Conservation (phyloP, 2,888 invertebrate genomes). For the Lycia hirtaria region DNA sequence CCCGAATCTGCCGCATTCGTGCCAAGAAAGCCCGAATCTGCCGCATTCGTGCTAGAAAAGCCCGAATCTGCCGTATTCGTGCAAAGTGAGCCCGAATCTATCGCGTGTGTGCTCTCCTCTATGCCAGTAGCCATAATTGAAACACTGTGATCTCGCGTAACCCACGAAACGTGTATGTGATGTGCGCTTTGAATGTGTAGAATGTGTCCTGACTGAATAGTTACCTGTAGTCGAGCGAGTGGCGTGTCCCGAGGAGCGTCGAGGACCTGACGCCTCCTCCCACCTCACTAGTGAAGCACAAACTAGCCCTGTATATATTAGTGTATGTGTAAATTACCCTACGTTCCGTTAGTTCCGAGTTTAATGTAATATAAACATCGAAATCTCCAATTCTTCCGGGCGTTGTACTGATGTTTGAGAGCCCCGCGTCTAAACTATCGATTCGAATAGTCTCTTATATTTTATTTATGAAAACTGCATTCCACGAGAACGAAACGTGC, state of each 20-base stretch:
- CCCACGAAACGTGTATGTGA: constrained; percentile 73
- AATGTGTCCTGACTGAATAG: constrained; percentile 74
- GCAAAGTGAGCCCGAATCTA: not conserved
- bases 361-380: constrained; percentile 80
- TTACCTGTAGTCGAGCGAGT: constrained; percentile 66
- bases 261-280: constrained; percentile 47
- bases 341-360: constrained; percentile 65
- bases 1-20: not conserved
- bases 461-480: constrained; percentile 80
- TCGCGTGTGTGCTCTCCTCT: constrained; percentile 46
- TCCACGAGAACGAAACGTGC: constrained; percentile 77
- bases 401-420: constrained; percentile 78
- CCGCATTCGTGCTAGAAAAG: not conserved
- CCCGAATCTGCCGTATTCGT: not conserved
- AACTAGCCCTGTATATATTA: constrained; percentile 83
- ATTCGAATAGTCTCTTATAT: constrained; percentile 67
- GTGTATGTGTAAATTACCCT: constrained; percentile 80
- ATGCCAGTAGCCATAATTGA: constrained; percentile 77
- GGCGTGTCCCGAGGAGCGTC: constrained; percentile 55
- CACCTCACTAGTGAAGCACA: constrained; percentile 77
- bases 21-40: not conserved
- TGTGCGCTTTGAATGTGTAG: constrained; percentile 81
- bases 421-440: constrained; percentile 62
- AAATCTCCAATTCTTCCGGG: constrained; percentile 74
- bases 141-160: constrained; percentile 82